Base-by-base conservation (phyloP, 1,140 invertebrate genomes). In the Bombus pascuorum region DNA sequence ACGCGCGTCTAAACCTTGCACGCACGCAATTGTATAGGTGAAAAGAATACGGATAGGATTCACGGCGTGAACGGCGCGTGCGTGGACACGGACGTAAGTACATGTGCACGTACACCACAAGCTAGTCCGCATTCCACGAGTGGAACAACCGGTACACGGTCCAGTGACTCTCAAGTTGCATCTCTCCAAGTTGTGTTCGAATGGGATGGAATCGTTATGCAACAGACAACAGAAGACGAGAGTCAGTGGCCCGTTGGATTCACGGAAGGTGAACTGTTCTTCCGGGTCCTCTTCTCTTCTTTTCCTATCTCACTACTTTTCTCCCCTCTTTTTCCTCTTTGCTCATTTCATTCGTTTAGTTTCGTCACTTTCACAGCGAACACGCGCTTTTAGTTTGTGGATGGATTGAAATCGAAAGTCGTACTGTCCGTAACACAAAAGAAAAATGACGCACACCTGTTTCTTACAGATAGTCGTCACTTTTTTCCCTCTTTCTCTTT, bases 101-200 rank as follows among this genome's bases (percentile, higher is more conserved):
- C 34, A 34, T 68, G 81, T 53, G 53, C 82, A 68, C 79, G 59
- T 84, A 86, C 68, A 87, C 90, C 70, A 71, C 42, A 74, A 70
- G 92, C 86, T 90, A 92, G 93, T 94, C 94, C 94, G 93, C 94
- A 95, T 95, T 95, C 94, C 94, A 93, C 91, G 94, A 94, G 94
- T 95, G 93, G 94, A 95, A 95, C 94, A 95, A 95, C 94, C 94
- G 94, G 94, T 95, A 95, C 93, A 93, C 90, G 91, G 86, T 90
- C 78, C 94, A 95, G 94, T 91, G 94, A 93, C 91, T 95, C 94
- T 95, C 94, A 95, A 80, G 87, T 81, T 25, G 66, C 53, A 66
- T 34, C 59, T 75, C 62, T n/a, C 25, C 12, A 37, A 72, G 44
- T 39, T 42, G 73, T n/a, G 28, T 65, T 37, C 74, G n/a, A 65